A percentile compares a stretch with the other conserved stretches of the same genome.
phyloP scores from a whole-genome alignment of 1,140 invertebrate genomes.

The Magallana ariakensis region DNA sequence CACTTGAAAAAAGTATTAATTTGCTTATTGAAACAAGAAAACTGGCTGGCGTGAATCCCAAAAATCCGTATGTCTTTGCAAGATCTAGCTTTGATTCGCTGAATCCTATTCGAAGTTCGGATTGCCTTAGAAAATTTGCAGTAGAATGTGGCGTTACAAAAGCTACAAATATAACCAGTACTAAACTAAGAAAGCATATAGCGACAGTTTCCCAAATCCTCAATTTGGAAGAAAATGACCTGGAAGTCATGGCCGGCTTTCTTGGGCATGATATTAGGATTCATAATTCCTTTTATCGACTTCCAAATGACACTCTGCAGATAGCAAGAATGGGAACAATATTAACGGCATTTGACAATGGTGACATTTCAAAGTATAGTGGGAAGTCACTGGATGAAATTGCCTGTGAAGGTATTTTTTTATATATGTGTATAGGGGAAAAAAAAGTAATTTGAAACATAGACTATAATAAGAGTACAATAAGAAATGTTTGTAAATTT shows the following conservation, averaged over 20 bases:
- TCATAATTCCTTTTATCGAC: conserved; percentile 56
- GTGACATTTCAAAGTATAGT: conserved; percentile 52
- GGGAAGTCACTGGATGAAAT: conserved; percentile 54
- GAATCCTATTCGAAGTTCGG: conserved; percentile 52
- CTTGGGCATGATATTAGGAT: conserved; percentile 60
- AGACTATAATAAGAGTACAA: no score
- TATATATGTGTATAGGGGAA: background rate
- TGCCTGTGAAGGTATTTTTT: conserved; percentile 43
- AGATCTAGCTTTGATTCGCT: conserved; percentile 51
- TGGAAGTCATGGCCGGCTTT: conserved; percentile 57
- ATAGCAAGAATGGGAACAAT: conserved; percentile 55
- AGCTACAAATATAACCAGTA: conserved; percentile 49
- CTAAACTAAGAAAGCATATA: conserved; percentile 57
- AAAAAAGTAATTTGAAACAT: no score
- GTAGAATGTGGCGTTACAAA: conserved; percentile 9
- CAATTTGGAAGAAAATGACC: conserved; percentile 47
- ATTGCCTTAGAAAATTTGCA: conserved; percentile 55
- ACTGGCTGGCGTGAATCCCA: conserved; percentile 52
- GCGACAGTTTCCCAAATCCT: conserved; percentile 58
- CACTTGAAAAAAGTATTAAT: conserved; percentile 49
- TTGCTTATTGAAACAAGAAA: conserved; percentile 53
- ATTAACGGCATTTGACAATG: conserved; percentile 52
- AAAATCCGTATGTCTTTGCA: conserved; percentile 58
- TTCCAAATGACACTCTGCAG: conserved; percentile 51
- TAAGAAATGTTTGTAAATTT: no score